Conservation (phyloP, 2,888 invertebrate genomes). For the Myopa testacea region DNA sequence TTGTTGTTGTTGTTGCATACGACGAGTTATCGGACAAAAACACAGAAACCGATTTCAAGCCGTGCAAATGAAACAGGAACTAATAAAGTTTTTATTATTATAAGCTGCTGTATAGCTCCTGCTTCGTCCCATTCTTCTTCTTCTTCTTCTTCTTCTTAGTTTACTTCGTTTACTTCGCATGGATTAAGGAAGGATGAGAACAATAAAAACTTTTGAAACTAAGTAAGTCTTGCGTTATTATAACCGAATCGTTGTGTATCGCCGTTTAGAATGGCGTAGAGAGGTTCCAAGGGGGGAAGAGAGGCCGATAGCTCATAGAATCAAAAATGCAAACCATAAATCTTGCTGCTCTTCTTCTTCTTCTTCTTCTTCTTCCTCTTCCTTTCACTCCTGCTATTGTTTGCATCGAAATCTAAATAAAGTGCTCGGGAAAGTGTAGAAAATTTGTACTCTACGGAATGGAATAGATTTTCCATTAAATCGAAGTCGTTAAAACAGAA, state of each 20-base stretch:
- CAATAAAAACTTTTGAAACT: conserved; percentile 24
- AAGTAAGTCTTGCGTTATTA: background rate
- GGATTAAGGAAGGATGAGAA: conserved; percentile 20
- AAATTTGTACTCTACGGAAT: background rate
- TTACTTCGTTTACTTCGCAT: background rate
- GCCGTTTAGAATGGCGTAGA: background rate
- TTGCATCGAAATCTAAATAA: conserved; percentile 14
- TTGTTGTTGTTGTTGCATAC: background rate
- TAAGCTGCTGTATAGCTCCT: background rate
- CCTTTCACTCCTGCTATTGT: background rate
- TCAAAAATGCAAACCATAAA: conserved; percentile 32
- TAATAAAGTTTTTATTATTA: conserved; percentile 34
- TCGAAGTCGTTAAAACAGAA: conserved; percentile 15
- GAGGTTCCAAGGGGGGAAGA: background rate
- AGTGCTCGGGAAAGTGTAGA: conserved; percentile 15
- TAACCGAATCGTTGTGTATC: background rate
- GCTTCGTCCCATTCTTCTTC: background rate
- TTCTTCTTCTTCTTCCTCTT: background rate
- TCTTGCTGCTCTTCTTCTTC: conserved; percentile 21
- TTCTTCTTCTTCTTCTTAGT: background rate
- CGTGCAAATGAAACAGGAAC: conserved; percentile 27
- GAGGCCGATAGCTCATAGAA: background rate
- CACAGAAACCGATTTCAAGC: conserved; percentile 16
- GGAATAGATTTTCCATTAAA: conserved; percentile 21
- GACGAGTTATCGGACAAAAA: conserved; percentile 22